Evolutionary conservation across 1,140 invertebrate genomes (phyloP).

Genomic region (Diachasma alloeum): DNA sequence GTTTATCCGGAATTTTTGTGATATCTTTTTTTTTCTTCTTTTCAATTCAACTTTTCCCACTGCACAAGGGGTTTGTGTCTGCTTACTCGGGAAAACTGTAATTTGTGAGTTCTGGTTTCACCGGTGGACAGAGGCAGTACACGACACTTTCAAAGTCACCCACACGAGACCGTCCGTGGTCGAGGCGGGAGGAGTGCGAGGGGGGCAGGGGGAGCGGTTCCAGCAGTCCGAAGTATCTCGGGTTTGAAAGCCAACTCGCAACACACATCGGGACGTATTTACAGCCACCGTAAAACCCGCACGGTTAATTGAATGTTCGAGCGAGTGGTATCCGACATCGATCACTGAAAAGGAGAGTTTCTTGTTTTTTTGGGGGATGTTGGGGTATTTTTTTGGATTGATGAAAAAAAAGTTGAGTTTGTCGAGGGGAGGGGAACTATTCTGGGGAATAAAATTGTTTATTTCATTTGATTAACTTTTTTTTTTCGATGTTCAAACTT

Average conservation of each 20-base stretch:
- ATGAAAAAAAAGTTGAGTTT: neutral
- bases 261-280: constrained; percentile 19
- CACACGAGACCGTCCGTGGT: neutral
- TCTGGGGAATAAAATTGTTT: neutral
- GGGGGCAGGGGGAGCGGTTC: neutral
- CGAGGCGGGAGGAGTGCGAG: neutral
- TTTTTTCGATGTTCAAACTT: too few species aligned
- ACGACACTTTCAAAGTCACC: constrained; percentile 11
- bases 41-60: neutral
- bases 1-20: neutral
- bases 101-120: constrained; percentile 3
- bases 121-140: neutral
- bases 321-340: constrained; percentile 7
- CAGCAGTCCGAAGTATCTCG: constrained; percentile 6
- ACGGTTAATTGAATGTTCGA: constrained; percentile 26
- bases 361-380: neutral
- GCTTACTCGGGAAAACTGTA: neutral
- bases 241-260: constrained; percentile 15
- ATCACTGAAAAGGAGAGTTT: constrained; percentile 11
- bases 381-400: neutral
- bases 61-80: neutral
- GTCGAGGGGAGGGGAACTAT: neutral
- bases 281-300: constrained; percentile 23
- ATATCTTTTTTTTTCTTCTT: neutral
- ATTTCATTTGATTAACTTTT: too few species aligned